Percentiles rank a stretch among this genome's conserved stretches.
Conservation (phyloP, 2,113 vertebrate genomes). For the Rhinogobius similis region DNA sequence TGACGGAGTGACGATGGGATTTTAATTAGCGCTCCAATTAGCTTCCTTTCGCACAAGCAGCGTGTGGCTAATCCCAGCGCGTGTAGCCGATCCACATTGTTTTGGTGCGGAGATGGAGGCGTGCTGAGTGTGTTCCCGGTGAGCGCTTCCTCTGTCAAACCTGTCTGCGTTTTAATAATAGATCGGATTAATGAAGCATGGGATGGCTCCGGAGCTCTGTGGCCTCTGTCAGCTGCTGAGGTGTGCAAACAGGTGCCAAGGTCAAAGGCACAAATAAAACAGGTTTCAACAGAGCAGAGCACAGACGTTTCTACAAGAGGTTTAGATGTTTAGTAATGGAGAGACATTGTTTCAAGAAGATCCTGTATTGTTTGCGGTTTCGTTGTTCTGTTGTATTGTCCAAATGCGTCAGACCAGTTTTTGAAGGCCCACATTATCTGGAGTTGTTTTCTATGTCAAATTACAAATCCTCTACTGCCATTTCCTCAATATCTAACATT, state of each 20-base stretch:
- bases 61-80: slow-evolving; percentile 14
- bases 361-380: no score
- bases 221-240: background rate
- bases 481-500: no score
- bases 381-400: no score
- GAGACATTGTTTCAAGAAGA: no score
- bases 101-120: background rate
- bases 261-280: background rate
- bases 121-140: background rate
- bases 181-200: slow-evolving; percentile 5
- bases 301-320: background rate
- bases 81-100: slow-evolving; percentile 4
- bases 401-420: no score
- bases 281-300: background rate
- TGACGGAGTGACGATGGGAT: slow-evolving; percentile 17
- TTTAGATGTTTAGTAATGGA: background rate
- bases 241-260: background rate
- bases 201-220: background rate
- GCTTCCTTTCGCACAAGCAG: slow-evolving; percentile 26
- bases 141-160: background rate
- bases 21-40: slow-evolving; percentile 39
- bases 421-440: no score
- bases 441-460: no score
- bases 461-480: no score
- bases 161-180: slow-evolving; percentile 5